These are phyloP conservation scores for Diabrotica virgifera DNA, from an alignment of 1,140 invertebrate species.

Conservation along the genomic window DNA sequence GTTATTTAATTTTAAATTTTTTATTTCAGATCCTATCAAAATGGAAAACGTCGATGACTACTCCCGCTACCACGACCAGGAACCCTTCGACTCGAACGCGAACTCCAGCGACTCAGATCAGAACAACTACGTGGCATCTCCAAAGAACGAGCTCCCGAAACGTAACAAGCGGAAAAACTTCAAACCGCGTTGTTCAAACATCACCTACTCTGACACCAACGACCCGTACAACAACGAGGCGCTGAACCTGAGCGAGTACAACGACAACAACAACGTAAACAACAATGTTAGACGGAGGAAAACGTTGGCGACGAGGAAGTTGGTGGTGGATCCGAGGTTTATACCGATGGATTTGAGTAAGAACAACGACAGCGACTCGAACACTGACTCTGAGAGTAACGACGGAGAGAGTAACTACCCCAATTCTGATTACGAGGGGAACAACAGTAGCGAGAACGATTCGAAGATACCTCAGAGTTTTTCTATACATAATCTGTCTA, in stretches of 20 bases:
- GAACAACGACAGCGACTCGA: constrained; percentile 29
- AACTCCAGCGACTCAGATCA: constrained; percentile 44
- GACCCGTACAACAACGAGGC: constrained; percentile 48
- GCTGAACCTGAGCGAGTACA: constrained; percentile 47
- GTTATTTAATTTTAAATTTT: background rate
- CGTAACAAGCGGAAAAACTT: constrained; percentile 68
- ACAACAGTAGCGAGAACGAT: constrained; percentile 37
- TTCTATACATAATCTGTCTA: constrained; percentile 46
- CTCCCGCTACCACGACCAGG: constrained; percentile 30
- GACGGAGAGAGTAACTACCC: constrained; percentile 24
- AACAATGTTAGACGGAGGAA: constrained; percentile 41
- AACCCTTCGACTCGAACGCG: constrained; percentile 31
- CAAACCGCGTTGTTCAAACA: constrained; percentile 62
- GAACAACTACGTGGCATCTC: constrained; percentile 46
- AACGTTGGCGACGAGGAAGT: constrained; percentile 37
- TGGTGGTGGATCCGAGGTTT: constrained; percentile 36
- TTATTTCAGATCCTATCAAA: constrained; percentile 43
- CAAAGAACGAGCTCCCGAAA: constrained; percentile 55
- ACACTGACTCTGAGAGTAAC: constrained; percentile 33
- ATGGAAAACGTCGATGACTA: constrained; percentile 38
- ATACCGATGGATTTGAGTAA: constrained; percentile 46
- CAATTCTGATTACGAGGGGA: constrained; percentile 30
- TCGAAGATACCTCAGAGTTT: constrained; percentile 44
- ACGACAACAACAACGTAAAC: constrained; percentile 51
- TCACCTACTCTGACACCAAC: constrained; percentile 51